A percentile compares a stretch with the other conserved stretches of the same genome.
Conservation (phyloP, 2,113 vertebrate species). For the Podarcis cretensis region DNA sequence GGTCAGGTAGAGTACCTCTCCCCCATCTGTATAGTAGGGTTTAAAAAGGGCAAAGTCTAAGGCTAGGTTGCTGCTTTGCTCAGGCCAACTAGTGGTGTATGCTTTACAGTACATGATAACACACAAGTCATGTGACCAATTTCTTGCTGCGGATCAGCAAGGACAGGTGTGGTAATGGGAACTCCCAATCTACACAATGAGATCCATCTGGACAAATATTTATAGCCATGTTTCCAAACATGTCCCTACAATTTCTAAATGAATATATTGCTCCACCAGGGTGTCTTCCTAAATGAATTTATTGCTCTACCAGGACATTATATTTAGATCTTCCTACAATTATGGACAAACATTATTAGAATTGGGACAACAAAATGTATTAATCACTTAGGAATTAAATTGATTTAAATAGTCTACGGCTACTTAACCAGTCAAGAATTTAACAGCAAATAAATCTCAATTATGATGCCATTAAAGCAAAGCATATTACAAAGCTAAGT, state of each 20-base stretch:
- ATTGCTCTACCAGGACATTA: neutral
- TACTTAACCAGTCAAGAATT: neutral
- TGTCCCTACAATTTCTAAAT: neutral
- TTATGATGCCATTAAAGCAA: slow-evolving; percentile 1
- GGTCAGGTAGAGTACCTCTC: no score
- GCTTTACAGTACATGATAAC: no score
- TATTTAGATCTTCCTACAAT: neutral
- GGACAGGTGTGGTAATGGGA: no score
- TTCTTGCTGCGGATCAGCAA: no score
- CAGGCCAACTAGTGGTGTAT: no score
- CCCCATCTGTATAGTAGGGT: no score
- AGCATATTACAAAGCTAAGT: neutral
- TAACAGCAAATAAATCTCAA: neutral
- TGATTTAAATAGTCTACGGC: slow-evolving; percentile 4
- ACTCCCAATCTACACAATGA: no score
- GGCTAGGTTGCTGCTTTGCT: no score
- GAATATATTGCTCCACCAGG: neutral
- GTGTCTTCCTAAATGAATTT: neutral
- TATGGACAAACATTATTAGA: neutral
- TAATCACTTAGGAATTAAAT: neutral
- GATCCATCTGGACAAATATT: neutral
- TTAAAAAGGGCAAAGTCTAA: no score
- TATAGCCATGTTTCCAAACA: neutral
- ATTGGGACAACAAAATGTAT: neutral
- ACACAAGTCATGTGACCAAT: no score